These are phyloP conservation scores for Clarias laeviceps DNA, from an alignment of 2,797 vertebrate species.

Conservation along the genomic window DNA sequence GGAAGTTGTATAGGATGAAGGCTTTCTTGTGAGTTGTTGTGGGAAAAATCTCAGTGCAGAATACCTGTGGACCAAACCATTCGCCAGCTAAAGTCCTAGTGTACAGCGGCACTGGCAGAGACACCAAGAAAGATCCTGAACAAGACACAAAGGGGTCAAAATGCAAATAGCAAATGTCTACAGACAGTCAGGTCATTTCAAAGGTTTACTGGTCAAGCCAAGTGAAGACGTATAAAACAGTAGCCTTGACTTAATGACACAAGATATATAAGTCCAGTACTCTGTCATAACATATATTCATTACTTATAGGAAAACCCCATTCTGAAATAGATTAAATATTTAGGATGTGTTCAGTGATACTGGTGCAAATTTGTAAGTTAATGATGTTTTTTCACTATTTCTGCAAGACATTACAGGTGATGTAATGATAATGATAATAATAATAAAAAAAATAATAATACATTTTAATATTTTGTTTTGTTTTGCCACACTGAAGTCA, in stretches of 20 bases:
- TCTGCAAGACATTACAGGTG: not conserved
- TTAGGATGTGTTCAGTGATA: not conserved
- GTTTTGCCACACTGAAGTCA: not conserved
- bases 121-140: conserved; percentile 69
- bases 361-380: not conserved
- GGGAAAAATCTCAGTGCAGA: conserved; percentile 72
- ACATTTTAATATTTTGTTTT: too few species aligned
- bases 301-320: not conserved
- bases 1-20: conserved; percentile 74
- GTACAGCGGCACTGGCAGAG: conserved; percentile 69
- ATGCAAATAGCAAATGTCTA: not conserved
- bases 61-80: conserved; percentile 73
- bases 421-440: not conserved
- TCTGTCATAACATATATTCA: not conserved
- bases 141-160: not conserved
- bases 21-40: conserved; percentile 65
- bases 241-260: not conserved
- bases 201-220: not conserved
- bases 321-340: not conserved
- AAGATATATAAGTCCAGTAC: not conserved
- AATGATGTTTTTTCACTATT: not conserved
- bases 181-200: not conserved
- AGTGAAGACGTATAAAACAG: not conserved
- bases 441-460: too few species aligned
- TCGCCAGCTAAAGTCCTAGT: conserved; percentile 68